These are phyloP conservation scores for Apotomis betuletana DNA, from an alignment of 2,888 invertebrate species.

Conservation along the genomic window DNA sequence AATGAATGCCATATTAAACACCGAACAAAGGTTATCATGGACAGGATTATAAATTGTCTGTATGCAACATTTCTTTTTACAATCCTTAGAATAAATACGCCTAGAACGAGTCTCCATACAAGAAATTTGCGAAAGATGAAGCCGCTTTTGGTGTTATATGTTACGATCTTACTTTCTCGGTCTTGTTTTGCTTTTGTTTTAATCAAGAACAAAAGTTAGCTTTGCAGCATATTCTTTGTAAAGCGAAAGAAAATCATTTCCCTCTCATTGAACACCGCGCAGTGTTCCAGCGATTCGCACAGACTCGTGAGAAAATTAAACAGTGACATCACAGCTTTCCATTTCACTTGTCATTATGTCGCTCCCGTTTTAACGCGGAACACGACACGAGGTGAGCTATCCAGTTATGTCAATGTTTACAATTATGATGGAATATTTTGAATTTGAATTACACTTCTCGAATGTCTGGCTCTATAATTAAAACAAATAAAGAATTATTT, in stretches of 20 bases:
- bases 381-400: constrained; percentile 5
- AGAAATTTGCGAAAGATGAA: too few relatives aligned
- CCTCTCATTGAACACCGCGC: constrained; percentile 20
- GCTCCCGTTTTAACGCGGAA: constrained; percentile 29
- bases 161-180: too few relatives aligned
- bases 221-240: background rate
- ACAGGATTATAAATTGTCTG: too few relatives aligned
- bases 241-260: constrained; percentile 15
- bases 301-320: constrained; percentile 69
- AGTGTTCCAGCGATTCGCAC: constrained; percentile 42
- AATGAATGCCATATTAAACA: too few relatives aligned
- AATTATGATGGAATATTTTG: background rate
- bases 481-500: too few relatives aligned
- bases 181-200: background rate
- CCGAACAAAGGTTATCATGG: too few relatives aligned
- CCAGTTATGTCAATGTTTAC: constrained; percentile 10
- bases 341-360: constrained; percentile 59
- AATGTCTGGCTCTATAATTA: background rate
- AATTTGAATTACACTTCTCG: background rate
- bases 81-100: too few relatives aligned
- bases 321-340: constrained; percentile 62
- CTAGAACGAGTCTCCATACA: too few relatives aligned
- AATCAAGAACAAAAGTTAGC: background rate
- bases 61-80: too few relatives aligned
- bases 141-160: too few relatives aligned